phyloP scores from a whole-genome alignment of 2,113 vertebrate species.

The Tapirus terrestris region DNA sequence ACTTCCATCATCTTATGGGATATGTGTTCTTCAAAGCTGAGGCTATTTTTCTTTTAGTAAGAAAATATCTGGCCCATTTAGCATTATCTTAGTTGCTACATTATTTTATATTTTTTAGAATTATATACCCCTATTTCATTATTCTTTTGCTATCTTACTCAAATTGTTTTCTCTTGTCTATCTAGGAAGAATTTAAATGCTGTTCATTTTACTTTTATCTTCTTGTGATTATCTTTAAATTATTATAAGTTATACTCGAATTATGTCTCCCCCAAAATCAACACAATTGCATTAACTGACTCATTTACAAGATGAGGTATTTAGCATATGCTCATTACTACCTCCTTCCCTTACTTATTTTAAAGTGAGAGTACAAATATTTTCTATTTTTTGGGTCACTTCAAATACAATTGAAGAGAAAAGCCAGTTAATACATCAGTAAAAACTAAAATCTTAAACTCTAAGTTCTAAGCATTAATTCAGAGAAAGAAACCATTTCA shows the following conservation, averaged over 20 bases:
- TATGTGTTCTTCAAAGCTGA: conserved; percentile 2
- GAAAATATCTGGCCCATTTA: not conserved
- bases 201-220: not conserved
- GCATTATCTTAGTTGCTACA: not conserved
- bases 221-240: conserved; percentile 1
- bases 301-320: conserved; percentile 20
- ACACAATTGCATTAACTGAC: not conserved
- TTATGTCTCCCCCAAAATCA: not conserved
- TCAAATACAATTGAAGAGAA: not conserved
- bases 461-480: not conserved
- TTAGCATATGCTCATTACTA: not conserved
- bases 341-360: not conserved
- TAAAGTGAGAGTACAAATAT: not conserved
- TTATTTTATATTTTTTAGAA: not conserved
- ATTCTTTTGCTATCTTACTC: not conserved
- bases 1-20: not conserved
- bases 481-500: not conserved
- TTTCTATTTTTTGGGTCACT: conserved; percentile 10
- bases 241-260: not conserved
- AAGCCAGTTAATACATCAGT: not conserved
- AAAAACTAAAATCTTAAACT: conserved; percentile 4
- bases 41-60: not conserved
- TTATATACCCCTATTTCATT: not conserved
- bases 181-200: not conserved
- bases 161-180: not conserved